These are phyloP conservation scores for Blennius ocellaris DNA, from an alignment of 2,113 vertebrate species.

Conservation along the genomic window DNA sequence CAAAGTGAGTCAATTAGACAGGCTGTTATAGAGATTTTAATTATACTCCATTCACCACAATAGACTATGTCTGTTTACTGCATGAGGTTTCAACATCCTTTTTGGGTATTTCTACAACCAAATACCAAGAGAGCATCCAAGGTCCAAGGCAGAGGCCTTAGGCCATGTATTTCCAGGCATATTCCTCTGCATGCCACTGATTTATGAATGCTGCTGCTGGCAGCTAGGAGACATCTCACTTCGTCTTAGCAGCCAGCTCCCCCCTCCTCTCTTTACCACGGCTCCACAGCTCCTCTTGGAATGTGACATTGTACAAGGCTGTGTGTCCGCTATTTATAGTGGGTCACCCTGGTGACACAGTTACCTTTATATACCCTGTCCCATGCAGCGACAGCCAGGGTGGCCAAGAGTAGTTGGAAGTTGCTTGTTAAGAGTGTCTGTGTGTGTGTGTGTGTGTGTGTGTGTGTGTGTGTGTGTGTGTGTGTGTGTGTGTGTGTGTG, in stretches of 20 bases:
- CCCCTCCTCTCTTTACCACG: conserved; percentile 57
- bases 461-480: too few species aligned
- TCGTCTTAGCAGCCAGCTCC: conserved; percentile 52
- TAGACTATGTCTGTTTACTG: conserved; percentile 24
- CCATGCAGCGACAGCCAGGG: conserved; percentile 41
- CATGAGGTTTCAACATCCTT: conserved; percentile 26
- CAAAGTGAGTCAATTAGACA: too few species aligned
- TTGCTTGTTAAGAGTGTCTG: conserved; percentile 7
- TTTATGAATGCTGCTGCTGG: conserved; percentile 75
- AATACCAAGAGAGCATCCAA: conserved; percentile 56
- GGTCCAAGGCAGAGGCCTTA: conserved; percentile 39
- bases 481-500: background rate
- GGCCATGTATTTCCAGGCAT: conserved; percentile 67
- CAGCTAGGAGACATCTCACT: conserved; percentile 75
- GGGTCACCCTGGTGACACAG: conserved; percentile 80
- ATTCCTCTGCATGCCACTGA: conserved; percentile 71
- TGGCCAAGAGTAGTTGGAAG: conserved; percentile 21
- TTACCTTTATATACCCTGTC: conserved; percentile 77
- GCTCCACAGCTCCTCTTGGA: conserved; percentile 70
- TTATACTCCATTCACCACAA: conserved; percentile 7
- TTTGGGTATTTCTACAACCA: conserved; percentile 32
- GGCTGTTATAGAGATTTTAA: conserved; percentile 29
- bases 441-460: too few species aligned
- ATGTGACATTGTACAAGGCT: conserved; percentile 82
- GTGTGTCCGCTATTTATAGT: conserved; percentile 83